Conservation (phyloP, 2,113 vertebrate genomes). For the Tupaia chinensis region DNA sequence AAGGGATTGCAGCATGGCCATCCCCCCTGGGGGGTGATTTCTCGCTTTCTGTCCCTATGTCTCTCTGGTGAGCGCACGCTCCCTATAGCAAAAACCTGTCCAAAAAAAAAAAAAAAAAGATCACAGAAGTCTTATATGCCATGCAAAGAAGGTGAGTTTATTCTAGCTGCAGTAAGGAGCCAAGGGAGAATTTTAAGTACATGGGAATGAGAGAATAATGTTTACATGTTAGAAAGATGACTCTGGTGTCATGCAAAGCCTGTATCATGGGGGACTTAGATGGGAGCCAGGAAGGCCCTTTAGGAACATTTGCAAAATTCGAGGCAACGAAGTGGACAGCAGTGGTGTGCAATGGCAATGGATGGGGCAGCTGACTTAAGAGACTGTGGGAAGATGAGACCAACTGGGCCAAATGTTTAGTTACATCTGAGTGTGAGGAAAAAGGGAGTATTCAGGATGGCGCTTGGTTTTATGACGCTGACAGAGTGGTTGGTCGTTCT, state of each 20-base stretch:
- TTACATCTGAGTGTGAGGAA: not conserved
- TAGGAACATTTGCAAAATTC: not conserved
- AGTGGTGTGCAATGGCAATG: not conserved
- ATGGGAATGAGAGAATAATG: not conserved
- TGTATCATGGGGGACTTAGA: not conserved
- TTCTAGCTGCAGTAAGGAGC: not conserved
- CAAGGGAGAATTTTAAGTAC: not conserved
- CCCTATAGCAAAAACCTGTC: too few relatives aligned
- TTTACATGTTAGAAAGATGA: not conserved
- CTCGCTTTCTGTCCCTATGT: too few relatives aligned
- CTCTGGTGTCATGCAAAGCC: rapidly evolving
- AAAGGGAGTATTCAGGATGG: rapidly evolving
- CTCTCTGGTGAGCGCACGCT: too few relatives aligned
- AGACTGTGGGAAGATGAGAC: not conserved
- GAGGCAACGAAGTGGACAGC: not conserved
- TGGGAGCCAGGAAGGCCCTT: not conserved
- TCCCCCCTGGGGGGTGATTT: too few relatives aligned
- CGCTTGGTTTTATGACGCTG: not conserved
- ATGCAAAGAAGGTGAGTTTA: not conserved
- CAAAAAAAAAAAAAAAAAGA: too few relatives aligned
- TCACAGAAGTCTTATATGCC: not conserved
- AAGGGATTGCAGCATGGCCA: too few relatives aligned
- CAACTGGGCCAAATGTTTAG: not conserved
- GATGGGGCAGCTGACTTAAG: not conserved
- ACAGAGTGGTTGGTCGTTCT: not conserved